Evolutionary conservation across 2,888 invertebrate species (phyloP).

Genomic region (Tetranychus piercei): DNA sequence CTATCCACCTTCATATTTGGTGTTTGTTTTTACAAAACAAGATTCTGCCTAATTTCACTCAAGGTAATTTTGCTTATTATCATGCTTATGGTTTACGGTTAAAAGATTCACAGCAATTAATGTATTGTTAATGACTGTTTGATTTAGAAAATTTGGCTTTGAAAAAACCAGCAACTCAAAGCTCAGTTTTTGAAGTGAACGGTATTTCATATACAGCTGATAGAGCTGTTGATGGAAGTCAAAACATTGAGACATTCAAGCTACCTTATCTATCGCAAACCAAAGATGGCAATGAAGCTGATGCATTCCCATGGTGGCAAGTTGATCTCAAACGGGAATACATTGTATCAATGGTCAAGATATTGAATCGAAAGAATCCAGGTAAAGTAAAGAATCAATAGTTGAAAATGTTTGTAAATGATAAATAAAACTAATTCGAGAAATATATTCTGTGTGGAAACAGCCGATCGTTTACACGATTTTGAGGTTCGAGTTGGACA

Average conservation of each 20-base stretch:
- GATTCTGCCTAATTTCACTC: not conserved
- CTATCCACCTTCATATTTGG: not conserved
- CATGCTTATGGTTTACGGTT: not conserved
- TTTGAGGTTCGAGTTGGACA: constrained; percentile 26
- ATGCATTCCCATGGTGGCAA: constrained; percentile 26
- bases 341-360: constrained; percentile 24
- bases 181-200: constrained; percentile 26
- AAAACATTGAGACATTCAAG: constrained; percentile 15
- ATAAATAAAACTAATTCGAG: not conserved
- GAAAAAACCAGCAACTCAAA: constrained; percentile 25
- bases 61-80: not conserved
- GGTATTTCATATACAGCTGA: constrained; percentile 26
- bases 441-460: not conserved
- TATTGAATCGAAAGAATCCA: constrained; percentile 25
- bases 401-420: no score
- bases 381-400: constrained; percentile 17
- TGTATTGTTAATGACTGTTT: constrained; percentile 4
- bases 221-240: constrained; percentile 25
- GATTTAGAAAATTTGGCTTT: constrained; percentile 23
- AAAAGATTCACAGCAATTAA: not conserved
- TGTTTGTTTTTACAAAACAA: not conserved
- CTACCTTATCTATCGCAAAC: constrained; percentile 10
- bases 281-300: constrained; percentile 21
- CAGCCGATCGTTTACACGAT: constrained; percentile 25
- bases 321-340: constrained; percentile 25